phyloP scores from a whole-genome alignment of 2,797 vertebrate species.

The Esox masquinongy region DNA sequence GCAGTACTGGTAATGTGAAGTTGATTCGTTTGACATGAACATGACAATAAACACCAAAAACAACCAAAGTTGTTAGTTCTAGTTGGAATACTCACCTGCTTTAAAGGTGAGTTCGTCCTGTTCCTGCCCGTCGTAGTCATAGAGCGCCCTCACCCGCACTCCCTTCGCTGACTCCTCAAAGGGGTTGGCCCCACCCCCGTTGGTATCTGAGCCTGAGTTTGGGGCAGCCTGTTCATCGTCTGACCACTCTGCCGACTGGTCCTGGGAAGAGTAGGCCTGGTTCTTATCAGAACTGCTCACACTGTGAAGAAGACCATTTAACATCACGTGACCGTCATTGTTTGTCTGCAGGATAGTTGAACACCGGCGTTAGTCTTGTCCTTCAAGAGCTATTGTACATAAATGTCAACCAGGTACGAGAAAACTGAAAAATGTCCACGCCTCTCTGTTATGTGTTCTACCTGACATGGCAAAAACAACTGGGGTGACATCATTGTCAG shows the following conservation, averaged over 20 bases:
- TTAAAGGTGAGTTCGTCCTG: slow-evolving; percentile 96
- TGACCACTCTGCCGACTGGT: slow-evolving; percentile 77
- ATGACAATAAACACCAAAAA: background rate
- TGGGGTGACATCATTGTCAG: background rate
- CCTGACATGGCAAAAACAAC: background rate
- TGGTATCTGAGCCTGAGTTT: slow-evolving; percentile 84
- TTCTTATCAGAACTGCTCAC: slow-evolving; percentile 92
- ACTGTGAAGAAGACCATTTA: slow-evolving; percentile 56
- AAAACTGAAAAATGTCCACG: background rate
- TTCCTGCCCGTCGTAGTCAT: slow-evolving; percentile 95
- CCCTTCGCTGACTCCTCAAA: slow-evolving; percentile 83
- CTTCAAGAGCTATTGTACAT: background rate
- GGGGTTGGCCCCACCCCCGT: slow-evolving; percentile 85
- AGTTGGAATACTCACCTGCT: slow-evolving; percentile 75
- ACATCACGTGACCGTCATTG: background rate
- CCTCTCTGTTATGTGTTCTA: background rate
- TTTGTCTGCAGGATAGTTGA: background rate
- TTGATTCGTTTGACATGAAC: background rate
- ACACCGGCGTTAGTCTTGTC: background rate
- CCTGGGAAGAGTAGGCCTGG: slow-evolving; percentile 78
- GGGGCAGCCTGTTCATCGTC: slow-evolving; percentile 87
- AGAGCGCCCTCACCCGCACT: slow-evolving; percentile 89
- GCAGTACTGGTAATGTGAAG: background rate
- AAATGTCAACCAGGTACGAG: background rate
- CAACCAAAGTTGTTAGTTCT: background rate